Evolutionary conservation across 2,113 vertebrate genomes (phyloP), one percentile per base, ranked within the genome.

Genomic region (Chrysemys picta): DNA sequence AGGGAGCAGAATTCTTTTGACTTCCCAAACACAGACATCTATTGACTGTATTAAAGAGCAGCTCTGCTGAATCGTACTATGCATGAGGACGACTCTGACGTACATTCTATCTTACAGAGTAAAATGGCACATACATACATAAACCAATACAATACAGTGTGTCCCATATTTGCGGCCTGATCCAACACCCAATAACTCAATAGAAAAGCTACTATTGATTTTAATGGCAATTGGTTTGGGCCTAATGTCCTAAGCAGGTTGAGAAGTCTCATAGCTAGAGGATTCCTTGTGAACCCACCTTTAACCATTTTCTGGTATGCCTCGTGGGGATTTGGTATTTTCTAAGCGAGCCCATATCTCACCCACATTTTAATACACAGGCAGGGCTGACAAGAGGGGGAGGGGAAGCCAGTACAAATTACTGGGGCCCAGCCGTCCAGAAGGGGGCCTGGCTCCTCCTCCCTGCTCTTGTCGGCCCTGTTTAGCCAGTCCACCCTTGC

Each of bases 301-400:
- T 17, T 4, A 0, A 0, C 16, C 2, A 27, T 45, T 78, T 45
- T 27, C 42, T 3, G 10, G 8, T 22, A 35, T 80, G 19, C 29
- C 29, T 80, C 31, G 21, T 29, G 21, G 27, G 24, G 27, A 52
- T 14, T 25, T 0, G 12, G 10, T 38, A 25, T 57, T 86, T 59
- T 24, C 27, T 0, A 0, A 45, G 27, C 50, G 25, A 1, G 31
- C 38, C 16, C 5, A 6, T 16, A 9, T 38, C 69, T 80, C 80
- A 3, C 65, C 65, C 17, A 52, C n/a, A 4, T 25, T 10, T 52
- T 27, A 52, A 5, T 9, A 0, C 49, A 21, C 2, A 0, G 0
- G 2, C 5, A 45, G 45, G 45, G 45, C 45, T 6, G 45, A 45
- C 45, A 45, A 45, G 42, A 45, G 5, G 45, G 45, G 45, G 45